Evolutionary conservation across 2,888 invertebrate species (phyloP), one percentile per base, ranked within the genome.

Genomic region (Hybos culiciformis): DNA sequence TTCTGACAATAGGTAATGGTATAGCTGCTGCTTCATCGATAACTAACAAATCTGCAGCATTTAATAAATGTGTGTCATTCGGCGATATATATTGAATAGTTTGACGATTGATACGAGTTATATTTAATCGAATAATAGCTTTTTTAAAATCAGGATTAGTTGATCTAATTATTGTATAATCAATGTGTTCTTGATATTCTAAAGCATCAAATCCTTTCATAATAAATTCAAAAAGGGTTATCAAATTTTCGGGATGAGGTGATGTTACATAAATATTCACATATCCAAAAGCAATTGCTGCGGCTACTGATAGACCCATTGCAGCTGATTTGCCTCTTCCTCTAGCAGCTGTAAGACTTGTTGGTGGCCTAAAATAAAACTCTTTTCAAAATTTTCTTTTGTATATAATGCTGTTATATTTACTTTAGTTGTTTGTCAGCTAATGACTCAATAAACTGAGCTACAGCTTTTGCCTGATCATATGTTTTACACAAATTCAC

Each of bases 11-110:
- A 0, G 88, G 85, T 45, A 98, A 69, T 0, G 98, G 98, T 52
- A 99, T 98, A 7, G 98, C 98, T 0, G 98, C 98, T 2, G 98
- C 98, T 67, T 99, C 98, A 65, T 99, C 98, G 44, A 98, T 94
- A 1, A 98, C 79, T 24, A 98, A 73, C 32, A 99, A 66, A 65
- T 98, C 97, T 0, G 96, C 94, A 49, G 94, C 93, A 8, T 87
- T 80, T 24, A 98, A 70, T 47, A 88, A 79, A 45, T 84, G 78
- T 37, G 83, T 80, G 65, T 97, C 94, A 33, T 82, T 81, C 1
- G 98, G 96, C 47, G 90, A 83, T 59, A 98, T 93, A 66, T 98
- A 98, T 82, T 96, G 93, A 50, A 96, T 83, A 17, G 92, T 93
- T 70, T 96, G 96, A 24, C 93, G 73, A 49, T 88, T 91, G 58